Evolutionary conservation across 2,888 invertebrate genomes (phyloP), one percentile per base, ranked within the genome.

Genomic region (Sminthurinus aureus): DNA sequence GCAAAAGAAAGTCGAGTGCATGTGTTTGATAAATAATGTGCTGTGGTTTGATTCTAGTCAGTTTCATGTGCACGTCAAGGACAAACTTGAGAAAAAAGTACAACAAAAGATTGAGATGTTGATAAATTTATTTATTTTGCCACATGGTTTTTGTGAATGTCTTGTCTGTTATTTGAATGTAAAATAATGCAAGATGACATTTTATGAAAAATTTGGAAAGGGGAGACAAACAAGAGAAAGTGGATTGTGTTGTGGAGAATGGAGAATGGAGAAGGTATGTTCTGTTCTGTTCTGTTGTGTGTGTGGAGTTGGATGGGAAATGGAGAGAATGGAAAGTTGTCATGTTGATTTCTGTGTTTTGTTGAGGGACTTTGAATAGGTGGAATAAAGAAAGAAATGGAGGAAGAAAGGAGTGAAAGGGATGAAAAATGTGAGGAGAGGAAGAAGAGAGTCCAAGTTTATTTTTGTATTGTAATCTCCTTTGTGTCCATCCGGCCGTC

Each of bases 391-490:
- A 58, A 18, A 18, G 66, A 66, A 26, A 24, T 20, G 24, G 26
- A 73, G 73, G 22, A 26, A 73, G 73, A 73, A 20, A 22, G 73
- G 22, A 52, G 50, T 26, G 80, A 80, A 81, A 81, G 80, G 73
- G 74, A 81, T 81, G 81, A 81, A 81, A 81, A 64, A 81, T 81
- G 81, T 81, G 81, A 51, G 20, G 12, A 20, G n/a, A 52, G 26
- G 50, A 76, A 69, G 69, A 24, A 69, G 13, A 71, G 67, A 79
- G 67, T 79, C 51, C 71, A 79, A 79, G 69, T 79, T 79, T 79
- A 67, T 79, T 79, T 73, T 38, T 79, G 51, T 51, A 69, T 69
- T 79, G 79, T 51, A 79, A 22, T 79, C 79, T 38, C 38, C 38
- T 79, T 73, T 69, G 79, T 79, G 79, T 79, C 38, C 38, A 6